These are phyloP conservation scores for Corbicula japonica DNA, from an alignment of 2,888 invertebrate species.

Conservation along the genomic window DNA sequence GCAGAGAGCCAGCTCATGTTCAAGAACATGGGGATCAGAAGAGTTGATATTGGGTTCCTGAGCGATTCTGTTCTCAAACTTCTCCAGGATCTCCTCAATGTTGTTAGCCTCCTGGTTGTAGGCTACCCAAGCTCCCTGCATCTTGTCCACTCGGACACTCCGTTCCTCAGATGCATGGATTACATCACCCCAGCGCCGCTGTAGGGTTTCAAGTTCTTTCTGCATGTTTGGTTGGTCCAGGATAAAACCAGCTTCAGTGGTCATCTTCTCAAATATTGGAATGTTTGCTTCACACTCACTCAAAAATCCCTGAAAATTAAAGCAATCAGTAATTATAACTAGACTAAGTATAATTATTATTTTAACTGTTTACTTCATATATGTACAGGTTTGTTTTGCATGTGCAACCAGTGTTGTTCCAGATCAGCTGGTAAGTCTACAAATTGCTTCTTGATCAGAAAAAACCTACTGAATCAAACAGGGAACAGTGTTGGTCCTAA, in stretches of 20 bases:
- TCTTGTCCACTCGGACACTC: conserved; percentile 80
- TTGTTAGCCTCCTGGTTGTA: conserved; percentile 78
- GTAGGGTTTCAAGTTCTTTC: conserved; percentile 78
- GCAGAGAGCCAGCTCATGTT: conserved; percentile 82
- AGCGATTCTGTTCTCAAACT: conserved; percentile 76
- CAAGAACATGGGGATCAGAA: conserved; percentile 81
- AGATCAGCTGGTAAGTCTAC: no score
- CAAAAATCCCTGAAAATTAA: conserved; percentile 89
- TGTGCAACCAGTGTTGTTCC: no score
- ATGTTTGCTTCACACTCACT: conserved; percentile 91
- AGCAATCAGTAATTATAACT: not conserved
- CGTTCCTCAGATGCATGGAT: conserved; percentile 78
- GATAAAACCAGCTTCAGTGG: conserved; percentile 82
- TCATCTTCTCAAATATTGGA: conserved; percentile 83
- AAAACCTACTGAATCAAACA: no score
- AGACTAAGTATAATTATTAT: no score
- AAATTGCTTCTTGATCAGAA: no score
- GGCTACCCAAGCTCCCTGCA: conserved; percentile 81
- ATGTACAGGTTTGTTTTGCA: no score
- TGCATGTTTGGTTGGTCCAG: conserved; percentile 83
- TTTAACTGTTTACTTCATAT: no score
- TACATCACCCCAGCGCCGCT: conserved; percentile 82
- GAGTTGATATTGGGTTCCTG: conserved; percentile 80
- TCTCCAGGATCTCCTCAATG: conserved; percentile 79
- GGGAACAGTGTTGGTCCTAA: no score